Evolutionary conservation across 2,797 vertebrate species (phyloP).

Genomic region (Mormyrus proboscirostris): DNA sequence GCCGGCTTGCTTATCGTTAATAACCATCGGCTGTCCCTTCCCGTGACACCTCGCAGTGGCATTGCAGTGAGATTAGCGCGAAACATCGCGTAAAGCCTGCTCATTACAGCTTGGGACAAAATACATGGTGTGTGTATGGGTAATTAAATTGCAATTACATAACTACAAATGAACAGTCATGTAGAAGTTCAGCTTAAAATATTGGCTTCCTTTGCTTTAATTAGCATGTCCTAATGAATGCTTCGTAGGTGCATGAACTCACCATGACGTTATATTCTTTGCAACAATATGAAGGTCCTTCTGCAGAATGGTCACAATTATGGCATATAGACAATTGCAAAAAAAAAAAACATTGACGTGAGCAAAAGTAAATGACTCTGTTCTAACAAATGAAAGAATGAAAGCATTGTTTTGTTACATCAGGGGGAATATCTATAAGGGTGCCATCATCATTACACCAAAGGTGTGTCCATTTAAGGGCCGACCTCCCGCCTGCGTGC

Average conservation of each 20-base stretch:
- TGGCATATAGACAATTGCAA: not conserved
- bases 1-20: not conserved
- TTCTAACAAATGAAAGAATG: not conserved
- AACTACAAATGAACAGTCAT: not conserved
- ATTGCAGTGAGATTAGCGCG: not conserved
- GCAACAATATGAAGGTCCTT: not conserved
- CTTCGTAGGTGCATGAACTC: not conserved
- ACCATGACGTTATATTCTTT: not conserved
- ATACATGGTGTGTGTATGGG: not conserved
- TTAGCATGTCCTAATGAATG: not conserved
- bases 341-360: not conserved
- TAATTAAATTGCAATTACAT: not conserved
- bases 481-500: not conserved
- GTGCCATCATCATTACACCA: conserved; percentile 46
- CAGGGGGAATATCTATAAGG: conserved; percentile 49
- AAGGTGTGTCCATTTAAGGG: conserved; percentile 19
- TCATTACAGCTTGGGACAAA: not conserved
- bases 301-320: not conserved
- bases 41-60: not conserved
- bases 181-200: not conserved
- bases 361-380: not conserved
- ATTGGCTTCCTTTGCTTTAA: not conserved
- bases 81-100: not conserved
- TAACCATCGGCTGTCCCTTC: not conserved
- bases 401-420: conserved; percentile 31